Base-by-base conservation (phyloP, 2,888 invertebrate species). In the Ommatoiulus sabulosus region DNA sequence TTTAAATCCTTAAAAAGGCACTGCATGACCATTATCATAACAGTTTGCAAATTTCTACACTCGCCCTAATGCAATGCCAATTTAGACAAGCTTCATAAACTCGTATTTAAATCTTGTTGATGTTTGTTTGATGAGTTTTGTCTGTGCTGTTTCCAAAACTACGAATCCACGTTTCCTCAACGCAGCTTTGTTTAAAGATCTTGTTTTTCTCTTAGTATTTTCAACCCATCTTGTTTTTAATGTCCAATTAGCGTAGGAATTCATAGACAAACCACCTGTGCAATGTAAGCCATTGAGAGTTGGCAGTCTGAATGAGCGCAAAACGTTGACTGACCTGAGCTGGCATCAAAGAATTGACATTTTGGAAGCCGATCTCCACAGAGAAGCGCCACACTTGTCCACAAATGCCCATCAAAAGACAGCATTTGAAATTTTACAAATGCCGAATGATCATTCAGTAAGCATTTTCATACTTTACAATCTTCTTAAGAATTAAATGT, bases 231-330 rank as follows among this genome's bases (percentile, higher is more conserved):
- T 57, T 57, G 6, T 57, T 12, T 57, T 57, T 46, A 7, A 46
- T 8, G n/a, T 8, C 46, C 46, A 57, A 57, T 10, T 57, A 10
- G 52, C 15, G 52, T 3, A 57, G 52, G 15, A 57, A 15, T 57
- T 57, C 3, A 12, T 46, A 8, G 46, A 15, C 15, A 57, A 15
- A 15, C 52, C 52, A 10, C 3, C 52, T 15, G 3, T 57, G 3
- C 15, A 7, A 57, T 17, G 24, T 43, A 20, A 43, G 84, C 84
- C 84, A 20, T 15, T 84, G 6, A 5, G 10, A 10, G 3, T 12
- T 43, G 84, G 84, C 5, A 84, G 84, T 84, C 43, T 84, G 35
- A 84, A 84, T 20, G 20, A 84, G 43, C 84, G 84, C 10, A 84
- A 20, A 15, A 15, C 6, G 20, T 7, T 20, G 15, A 15, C 84